Evolutionary conservation across 2,113 vertebrate genomes (phyloP), one percentile per base, ranked within the genome.

Genomic region (Acrocephalus kingi): DNA sequence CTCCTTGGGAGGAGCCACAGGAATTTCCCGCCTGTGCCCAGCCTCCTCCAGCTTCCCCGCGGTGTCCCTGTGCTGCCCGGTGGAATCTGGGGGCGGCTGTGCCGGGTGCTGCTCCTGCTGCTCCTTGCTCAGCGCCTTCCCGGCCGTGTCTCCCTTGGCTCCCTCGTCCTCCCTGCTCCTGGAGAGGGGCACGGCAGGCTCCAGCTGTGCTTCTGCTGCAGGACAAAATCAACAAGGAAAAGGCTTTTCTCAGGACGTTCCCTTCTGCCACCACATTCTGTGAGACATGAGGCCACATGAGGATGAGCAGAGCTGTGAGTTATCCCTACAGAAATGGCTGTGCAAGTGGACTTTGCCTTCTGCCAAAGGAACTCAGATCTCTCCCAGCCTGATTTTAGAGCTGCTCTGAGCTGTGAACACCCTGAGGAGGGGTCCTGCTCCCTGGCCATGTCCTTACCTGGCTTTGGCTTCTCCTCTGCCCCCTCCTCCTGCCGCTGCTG

Each of bases 401-500:
- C 48, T 1, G 5, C 64, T 69, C 13, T 54, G 84, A 74, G 76
- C 68, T 0, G 3, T 1, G 16, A 75, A 15, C 45, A 6, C 9
- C 23, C 49, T 5, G 0, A 2, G 18, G 48, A 80, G 31, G 43
- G 30, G 24, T 49, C 6, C 10, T 2, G 3, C 48, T 56, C 72
- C 27, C 15, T 10, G 25, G 72, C 4, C 0, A 15, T 1, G 19
- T 30, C 72, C 95, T 94, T 83, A 97, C 97, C 97, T 35, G 76
- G 91, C 84, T 90, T 97, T 52, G 96, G 92, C 94, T 97, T 97
- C 88, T 98, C 99, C 12, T 98, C 98, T 43, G 97, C 97, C n/a
- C 96, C 97, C 7, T 97, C 98, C 20, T 98, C 98, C 93, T 97
- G 97, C 69, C 97, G 94, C 97, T 99, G 98, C 97, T 98, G 99